These are phyloP conservation scores for Glaucomys volans DNA, from an alignment of 2,113 vertebrate genomes.

Conservation along the genomic window DNA sequence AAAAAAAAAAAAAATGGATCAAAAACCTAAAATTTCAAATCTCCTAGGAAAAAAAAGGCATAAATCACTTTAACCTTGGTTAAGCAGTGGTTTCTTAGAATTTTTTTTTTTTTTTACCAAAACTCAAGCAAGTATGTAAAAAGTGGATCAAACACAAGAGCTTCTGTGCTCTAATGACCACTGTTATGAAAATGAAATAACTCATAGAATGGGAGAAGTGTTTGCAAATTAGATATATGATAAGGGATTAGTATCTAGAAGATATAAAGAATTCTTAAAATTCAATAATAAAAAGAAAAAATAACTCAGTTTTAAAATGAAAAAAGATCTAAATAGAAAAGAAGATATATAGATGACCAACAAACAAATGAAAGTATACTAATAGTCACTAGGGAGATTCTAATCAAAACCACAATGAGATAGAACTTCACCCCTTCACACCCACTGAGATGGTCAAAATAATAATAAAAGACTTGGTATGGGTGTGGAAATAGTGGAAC, in stretches of 20 bases:
- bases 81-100: background rate
- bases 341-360: background rate
- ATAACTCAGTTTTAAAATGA: background rate
- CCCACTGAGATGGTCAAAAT: background rate
- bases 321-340: background rate
- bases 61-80: background rate
- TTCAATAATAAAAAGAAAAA: background rate
- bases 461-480: background rate
- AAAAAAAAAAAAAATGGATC: background rate
- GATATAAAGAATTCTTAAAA: background rate
- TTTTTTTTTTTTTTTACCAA: background rate
- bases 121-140: background rate
- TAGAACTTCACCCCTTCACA: background rate
- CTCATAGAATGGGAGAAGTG: background rate
- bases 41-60: background rate
- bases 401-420: background rate
- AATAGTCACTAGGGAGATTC: constrained; percentile 16
- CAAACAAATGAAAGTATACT: background rate
- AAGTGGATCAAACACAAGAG: background rate
- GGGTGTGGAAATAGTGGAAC: background rate
- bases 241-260: background rate
- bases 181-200: background rate
- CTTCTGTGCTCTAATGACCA: background rate
- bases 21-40: background rate
- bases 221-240: background rate